Evolutionary conservation across 2,797 vertebrate genomes (phyloP).

Genomic region (Scleropages formosus): DNA sequence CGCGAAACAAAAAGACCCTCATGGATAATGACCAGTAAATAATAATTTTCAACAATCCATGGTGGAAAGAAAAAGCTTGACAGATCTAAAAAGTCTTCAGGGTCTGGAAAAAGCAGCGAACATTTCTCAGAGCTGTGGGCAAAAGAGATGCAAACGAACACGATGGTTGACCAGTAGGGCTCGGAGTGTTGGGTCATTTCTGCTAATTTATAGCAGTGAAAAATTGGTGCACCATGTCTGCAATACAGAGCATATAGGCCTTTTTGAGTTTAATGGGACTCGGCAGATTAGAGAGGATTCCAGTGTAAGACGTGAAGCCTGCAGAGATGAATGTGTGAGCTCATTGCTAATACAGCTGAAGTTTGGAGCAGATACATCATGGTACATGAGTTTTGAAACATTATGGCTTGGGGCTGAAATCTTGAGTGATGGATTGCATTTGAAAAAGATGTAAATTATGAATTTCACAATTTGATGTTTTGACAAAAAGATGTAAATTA

Average conservation of each 20-base stretch:
- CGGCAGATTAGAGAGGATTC: neutral
- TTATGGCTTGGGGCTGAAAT: conserved; percentile 6
- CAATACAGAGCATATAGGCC: conserved; percentile 2
- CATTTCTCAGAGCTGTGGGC: no score
- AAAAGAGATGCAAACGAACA: no score
- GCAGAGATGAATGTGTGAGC: neutral
- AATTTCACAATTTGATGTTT: neutral
- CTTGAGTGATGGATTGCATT: neutral
- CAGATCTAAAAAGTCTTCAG: no score
- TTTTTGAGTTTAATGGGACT: neutral
- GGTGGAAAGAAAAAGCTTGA: no score
- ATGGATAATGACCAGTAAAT: no score
- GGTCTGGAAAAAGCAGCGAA: no score
- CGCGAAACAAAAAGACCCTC: no score
- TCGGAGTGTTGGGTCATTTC: neutral
- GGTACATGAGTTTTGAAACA: neutral
- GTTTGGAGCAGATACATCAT: neutral
- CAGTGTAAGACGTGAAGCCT: neutral
- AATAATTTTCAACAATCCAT: no score
- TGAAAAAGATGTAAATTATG: neutral
- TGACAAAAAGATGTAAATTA: neutral
- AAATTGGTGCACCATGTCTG: no score
- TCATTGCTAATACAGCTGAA: conserved; percentile 3
- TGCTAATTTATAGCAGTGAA: neutral
- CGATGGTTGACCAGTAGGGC: no score